Conservation (phyloP, 2,888 invertebrate species). For the Sinopyrophorus schimmeli region DNA sequence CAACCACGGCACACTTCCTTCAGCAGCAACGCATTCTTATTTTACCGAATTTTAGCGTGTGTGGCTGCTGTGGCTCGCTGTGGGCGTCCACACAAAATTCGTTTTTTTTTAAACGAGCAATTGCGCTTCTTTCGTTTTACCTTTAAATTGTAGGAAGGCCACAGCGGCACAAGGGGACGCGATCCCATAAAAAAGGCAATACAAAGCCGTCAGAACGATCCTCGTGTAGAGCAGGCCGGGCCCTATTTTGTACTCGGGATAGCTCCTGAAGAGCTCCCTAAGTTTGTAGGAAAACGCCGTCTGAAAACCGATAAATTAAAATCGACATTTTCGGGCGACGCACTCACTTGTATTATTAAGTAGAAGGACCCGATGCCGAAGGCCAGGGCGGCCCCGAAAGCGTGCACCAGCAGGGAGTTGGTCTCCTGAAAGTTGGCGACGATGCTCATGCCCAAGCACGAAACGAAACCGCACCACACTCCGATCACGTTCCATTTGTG, state of each 20-base stretch:
- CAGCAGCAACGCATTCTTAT: no score
- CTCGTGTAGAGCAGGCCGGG: slow-evolving; percentile 4
- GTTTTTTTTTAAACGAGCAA: no score
- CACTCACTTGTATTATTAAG: slow-evolving; percentile 26
- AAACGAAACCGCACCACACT: slow-evolving; percentile 20
- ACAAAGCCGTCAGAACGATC: slow-evolving; percentile 1
- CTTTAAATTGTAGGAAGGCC: slow-evolving; percentile 7
- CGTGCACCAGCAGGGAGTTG: slow-evolving; percentile 12
- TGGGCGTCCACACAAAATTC: no score
- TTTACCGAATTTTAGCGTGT: no score
- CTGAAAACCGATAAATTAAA: slow-evolving; percentile 3
- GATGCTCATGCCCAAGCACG: slow-evolving; percentile 24
- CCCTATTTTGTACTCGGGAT: slow-evolving; percentile 9
- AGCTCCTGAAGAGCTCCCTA: slow-evolving; percentile 1
- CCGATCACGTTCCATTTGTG: no score
- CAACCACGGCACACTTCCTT: no score
- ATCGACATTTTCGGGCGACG: not conserved
- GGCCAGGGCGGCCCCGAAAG: slow-evolving; percentile 25
- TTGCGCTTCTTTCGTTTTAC: not conserved
- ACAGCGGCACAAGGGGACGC: not conserved
- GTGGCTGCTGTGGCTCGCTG: no score
- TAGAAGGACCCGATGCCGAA: slow-evolving; percentile 23
- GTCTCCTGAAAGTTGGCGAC: slow-evolving; percentile 30
- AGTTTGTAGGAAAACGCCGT: slow-evolving; percentile 12
- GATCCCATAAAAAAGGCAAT: not conserved